Evolutionary conservation across 1,140 invertebrate species (phyloP).

Genomic region (Meloidogyne floridensis): DNA sequence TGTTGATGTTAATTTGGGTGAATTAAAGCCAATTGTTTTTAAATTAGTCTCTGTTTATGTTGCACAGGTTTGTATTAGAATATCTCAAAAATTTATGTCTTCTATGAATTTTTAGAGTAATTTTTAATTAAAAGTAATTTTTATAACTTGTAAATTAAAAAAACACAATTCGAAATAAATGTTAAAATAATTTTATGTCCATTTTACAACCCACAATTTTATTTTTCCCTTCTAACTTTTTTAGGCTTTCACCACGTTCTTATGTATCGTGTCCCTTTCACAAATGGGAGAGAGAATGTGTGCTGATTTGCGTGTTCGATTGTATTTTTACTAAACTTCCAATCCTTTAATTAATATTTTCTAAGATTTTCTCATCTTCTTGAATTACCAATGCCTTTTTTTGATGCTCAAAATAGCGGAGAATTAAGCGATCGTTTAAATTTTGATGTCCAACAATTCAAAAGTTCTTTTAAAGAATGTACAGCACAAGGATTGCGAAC

Average conservation of each 20-base stretch:
- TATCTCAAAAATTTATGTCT: too few relatives aligned
- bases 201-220: background rate
- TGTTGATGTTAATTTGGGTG: slow-evolving; percentile 70
- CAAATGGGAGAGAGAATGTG: slow-evolving; percentile 84
- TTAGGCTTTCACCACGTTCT: slow-evolving; percentile 82
- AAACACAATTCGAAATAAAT: background rate
- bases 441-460: slow-evolving; percentile 92
- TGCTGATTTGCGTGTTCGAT: slow-evolving; percentile 76
- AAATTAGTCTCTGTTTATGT: slow-evolving; percentile 74
- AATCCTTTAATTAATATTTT: slow-evolving; percentile 38
- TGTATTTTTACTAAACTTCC: slow-evolving; percentile 72
- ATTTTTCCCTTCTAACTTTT: slow-evolving; percentile 66
- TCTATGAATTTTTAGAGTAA: too few relatives aligned
- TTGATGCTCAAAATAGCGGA: slow-evolving; percentile 84
- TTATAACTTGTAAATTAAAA: too few relatives aligned
- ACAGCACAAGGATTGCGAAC: slow-evolving; percentile 37
- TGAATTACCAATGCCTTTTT: slow-evolving; percentile 85
- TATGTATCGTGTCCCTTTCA: slow-evolving; percentile 83
- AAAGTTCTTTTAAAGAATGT: slow-evolving; percentile 85
- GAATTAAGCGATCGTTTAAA: slow-evolving; percentile 86
- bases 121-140: too few relatives aligned
- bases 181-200: background rate
- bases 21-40: slow-evolving; percentile 74
- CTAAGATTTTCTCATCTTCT: slow-evolving; percentile 73
- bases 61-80: slow-evolving; percentile 69